phyloP scores from a whole-genome alignment of 2,113 vertebrate species.

The Phodopus roborovskii region DNA sequence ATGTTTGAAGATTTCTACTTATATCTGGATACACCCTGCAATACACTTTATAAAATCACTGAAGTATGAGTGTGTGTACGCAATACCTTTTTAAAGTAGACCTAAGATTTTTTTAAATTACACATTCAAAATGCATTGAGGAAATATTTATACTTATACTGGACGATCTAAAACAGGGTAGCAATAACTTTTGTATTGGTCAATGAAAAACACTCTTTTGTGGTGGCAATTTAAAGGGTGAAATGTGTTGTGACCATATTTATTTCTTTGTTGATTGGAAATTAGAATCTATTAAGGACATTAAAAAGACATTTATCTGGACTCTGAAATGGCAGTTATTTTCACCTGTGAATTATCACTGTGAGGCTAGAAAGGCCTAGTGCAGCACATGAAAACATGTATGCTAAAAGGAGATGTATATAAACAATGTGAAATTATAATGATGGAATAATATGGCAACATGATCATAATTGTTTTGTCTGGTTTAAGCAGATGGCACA shows the following conservation, averaged over 20 bases:
- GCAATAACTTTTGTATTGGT: constrained; percentile 72
- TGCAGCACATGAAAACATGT: neutral
- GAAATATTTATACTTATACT: neutral
- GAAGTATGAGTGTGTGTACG: neutral
- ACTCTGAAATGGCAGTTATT: constrained; percentile 55
- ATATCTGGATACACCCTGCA: neutral
- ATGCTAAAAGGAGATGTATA: neutral
- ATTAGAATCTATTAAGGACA: constrained; percentile 83
- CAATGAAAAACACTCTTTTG: constrained; percentile 73
- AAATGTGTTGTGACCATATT: constrained; percentile 75
- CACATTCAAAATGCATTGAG: constrained; percentile 45
- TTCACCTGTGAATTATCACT: constrained; percentile 45
- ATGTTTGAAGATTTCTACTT: neutral
- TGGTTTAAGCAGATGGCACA: neutral
- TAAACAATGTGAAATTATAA: neutral
- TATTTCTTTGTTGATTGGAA: constrained; percentile 74
- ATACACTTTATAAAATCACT: neutral
- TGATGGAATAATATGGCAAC: neutral
- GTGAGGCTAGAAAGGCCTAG: constrained; percentile 8
- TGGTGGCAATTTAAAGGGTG: constrained; percentile 60
- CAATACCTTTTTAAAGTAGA: constrained; percentile 32
- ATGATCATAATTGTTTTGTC: neutral
- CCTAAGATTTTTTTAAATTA: constrained; percentile 40
- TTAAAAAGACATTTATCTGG: constrained; percentile 79
- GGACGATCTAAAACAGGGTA: constrained; percentile 65